Evolutionary conservation across 2,888 invertebrate genomes (phyloP).

Genomic region (Papilio protenor): DNA sequence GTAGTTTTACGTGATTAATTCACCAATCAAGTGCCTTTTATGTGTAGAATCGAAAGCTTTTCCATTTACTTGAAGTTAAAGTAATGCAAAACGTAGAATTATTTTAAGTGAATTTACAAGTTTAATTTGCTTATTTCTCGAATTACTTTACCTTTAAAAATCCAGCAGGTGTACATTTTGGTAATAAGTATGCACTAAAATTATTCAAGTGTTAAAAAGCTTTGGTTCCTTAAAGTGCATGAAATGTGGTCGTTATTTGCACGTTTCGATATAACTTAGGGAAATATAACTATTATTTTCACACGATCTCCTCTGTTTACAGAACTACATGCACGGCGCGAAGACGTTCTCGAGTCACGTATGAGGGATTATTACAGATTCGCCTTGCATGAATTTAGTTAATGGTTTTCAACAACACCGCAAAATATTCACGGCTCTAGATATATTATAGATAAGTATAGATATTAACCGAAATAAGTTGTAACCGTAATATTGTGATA

Average conservation of each 20-base stretch:
- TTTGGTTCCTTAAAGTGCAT: background rate
- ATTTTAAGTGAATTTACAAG: background rate
- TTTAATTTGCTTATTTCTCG: background rate
- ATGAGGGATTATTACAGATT: slow-evolving; percentile 35
- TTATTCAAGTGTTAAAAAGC: background rate
- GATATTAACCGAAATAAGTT: background rate
- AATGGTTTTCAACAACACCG: slow-evolving; percentile 12
- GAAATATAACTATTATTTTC: slow-evolving; percentile 25
- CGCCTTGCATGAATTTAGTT: slow-evolving; percentile 23
- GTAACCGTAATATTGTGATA: background rate
- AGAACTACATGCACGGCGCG: slow-evolving; percentile 8
- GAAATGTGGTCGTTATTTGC: background rate
- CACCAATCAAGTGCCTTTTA: background rate
- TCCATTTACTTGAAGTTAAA: background rate
- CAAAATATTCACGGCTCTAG: slow-evolving; percentile 1
- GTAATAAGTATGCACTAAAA: background rate
- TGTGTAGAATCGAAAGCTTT: background rate
- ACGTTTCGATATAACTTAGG: background rate
- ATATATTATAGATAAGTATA: background rate
- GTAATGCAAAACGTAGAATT: background rate
- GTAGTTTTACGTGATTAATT: background rate
- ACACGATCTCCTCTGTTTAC: slow-evolving; percentile 18
- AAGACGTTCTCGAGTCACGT: slow-evolving; percentile 34
- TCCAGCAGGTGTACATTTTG: background rate
- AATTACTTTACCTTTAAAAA: background rate